Evolutionary conservation across 2,888 invertebrate genomes (phyloP).

Genomic region (Torymus auratus): DNA sequence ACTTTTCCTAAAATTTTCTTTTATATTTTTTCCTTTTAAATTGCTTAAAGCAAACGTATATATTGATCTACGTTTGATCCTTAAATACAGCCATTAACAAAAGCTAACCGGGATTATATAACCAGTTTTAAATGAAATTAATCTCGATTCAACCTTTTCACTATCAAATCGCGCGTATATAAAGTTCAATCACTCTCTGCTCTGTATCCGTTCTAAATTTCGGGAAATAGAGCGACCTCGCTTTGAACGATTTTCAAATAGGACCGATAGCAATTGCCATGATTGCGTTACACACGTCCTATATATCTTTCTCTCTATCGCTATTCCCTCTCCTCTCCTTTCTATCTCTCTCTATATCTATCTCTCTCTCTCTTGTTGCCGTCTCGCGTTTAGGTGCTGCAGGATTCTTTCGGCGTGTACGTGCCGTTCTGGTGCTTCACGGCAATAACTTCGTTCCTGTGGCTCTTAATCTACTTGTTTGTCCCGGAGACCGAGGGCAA

Average conservation of each 20-base stretch:
- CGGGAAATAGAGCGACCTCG: too few relatives aligned
- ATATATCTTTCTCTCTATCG: background rate
- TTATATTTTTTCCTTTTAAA: too few relatives aligned
- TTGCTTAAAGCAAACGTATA: too few relatives aligned
- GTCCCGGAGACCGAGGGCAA: constrained; percentile 75
- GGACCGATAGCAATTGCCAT: background rate
- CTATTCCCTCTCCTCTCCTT: background rate
- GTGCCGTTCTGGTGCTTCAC: constrained; percentile 71
- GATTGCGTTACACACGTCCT: constrained; percentile 31
- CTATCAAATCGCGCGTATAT: too few relatives aligned
- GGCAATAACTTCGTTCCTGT: constrained; percentile 68
- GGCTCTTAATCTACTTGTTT: constrained; percentile 71
- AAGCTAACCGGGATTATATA: too few relatives aligned
- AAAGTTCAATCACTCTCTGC: too few relatives aligned
- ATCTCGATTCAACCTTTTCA: too few relatives aligned
- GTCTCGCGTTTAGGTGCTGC: constrained; percentile 64
- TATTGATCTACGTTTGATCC: too few relatives aligned
- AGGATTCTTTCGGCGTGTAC: constrained; percentile 68
- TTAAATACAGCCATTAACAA: too few relatives aligned
- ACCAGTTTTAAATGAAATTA: too few relatives aligned
- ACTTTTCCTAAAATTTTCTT: background rate
- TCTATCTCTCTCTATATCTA: background rate
- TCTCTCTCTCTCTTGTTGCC: background rate
- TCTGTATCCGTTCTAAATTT: too few relatives aligned
- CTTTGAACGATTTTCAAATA: too few relatives aligned